Conservation (phyloP, 1,140 invertebrate species). For the Cydia strobilella region DNA sequence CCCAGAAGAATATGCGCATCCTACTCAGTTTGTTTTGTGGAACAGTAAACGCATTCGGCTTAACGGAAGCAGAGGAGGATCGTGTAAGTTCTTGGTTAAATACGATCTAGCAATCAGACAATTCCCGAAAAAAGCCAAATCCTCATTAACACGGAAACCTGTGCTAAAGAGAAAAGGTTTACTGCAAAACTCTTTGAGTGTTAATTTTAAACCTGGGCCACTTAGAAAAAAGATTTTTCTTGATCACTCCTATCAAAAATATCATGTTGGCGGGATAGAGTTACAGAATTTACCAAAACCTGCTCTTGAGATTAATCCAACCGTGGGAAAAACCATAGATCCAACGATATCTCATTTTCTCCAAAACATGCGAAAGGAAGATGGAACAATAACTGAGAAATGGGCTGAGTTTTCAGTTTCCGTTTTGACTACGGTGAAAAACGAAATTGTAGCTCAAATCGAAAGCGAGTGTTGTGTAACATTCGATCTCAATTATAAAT, state of each 20-base stretch:
- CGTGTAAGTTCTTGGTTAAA: slow-evolving; percentile 59
- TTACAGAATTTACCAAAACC: slow-evolving; percentile 60
- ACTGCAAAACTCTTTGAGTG: slow-evolving; percentile 58
- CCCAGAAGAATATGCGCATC: slow-evolving; percentile 50
- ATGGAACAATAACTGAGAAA: slow-evolving; percentile 61
- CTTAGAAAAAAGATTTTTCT: slow-evolving; percentile 60
- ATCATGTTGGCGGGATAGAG: slow-evolving; percentile 58
- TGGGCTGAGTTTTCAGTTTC: slow-evolving; percentile 71
- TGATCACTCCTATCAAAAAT: slow-evolving; percentile 68
- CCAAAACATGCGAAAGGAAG: slow-evolving; percentile 47
- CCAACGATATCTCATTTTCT: slow-evolving; percentile 56
- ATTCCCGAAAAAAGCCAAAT: slow-evolving; percentile 38
- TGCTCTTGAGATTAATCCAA: slow-evolving; percentile 56
- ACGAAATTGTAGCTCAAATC: slow-evolving; percentile 44
- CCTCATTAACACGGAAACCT: slow-evolving; percentile 37
- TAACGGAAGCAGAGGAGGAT: slow-evolving; percentile 68
- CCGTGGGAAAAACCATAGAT: slow-evolving; percentile 55
- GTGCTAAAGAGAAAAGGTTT: slow-evolving; percentile 48
- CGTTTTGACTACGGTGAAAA: slow-evolving; percentile 51
- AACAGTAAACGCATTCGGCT: slow-evolving; percentile 64
- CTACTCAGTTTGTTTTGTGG: slow-evolving; percentile 63
- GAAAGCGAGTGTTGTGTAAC: slow-evolving; percentile 45
- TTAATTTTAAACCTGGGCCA: slow-evolving; percentile 72
- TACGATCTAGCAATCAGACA: slow-evolving; percentile 52
- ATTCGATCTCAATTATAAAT: slow-evolving; percentile 67